These are phyloP conservation scores for Heliconius himera DNA, from an alignment of 1,140 invertebrate species.

Conservation along the genomic window DNA sequence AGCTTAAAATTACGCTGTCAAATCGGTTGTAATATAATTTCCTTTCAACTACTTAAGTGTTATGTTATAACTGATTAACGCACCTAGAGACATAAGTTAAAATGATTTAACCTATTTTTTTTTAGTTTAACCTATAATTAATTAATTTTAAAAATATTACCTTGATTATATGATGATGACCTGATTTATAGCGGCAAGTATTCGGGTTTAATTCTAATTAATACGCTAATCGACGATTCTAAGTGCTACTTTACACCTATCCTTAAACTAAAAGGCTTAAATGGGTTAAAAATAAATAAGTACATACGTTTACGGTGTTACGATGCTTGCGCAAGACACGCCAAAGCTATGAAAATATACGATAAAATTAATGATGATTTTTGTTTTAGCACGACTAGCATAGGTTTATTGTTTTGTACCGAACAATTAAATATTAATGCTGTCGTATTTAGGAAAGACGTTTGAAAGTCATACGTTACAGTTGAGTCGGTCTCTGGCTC, in stretches of 20 bases:
- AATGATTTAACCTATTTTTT: too few relatives aligned
- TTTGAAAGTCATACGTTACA: slow-evolving; percentile 17
- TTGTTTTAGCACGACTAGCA: slow-evolving; percentile 13
- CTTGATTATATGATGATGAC: too few relatives aligned
- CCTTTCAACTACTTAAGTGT: not conserved
- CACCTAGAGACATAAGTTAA: not conserved
- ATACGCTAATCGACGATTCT: not conserved
- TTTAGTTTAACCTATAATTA: too few relatives aligned
- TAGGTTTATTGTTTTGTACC: slow-evolving; percentile 16
- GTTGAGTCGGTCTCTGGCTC: not conserved
- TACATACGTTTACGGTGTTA: not conserved
- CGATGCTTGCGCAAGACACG: slow-evolving; percentile 22
- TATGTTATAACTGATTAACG: too few relatives aligned
- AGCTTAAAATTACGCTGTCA: too few relatives aligned
- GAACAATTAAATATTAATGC: slow-evolving; percentile 22
- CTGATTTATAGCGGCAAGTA: not conserved
- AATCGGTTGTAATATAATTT: not conserved
- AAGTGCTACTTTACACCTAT: not conserved
- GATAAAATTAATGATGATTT: slow-evolving; percentile 27
- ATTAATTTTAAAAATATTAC: too few relatives aligned
- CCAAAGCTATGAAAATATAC: slow-evolving; percentile 13
- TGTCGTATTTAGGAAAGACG: slow-evolving; percentile 16
- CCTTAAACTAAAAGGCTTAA: not conserved
- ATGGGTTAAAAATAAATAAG: not conserved
- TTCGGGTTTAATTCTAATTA: not conserved